Evolutionary conservation across 2,113 vertebrate genomes (phyloP).

Genomic region (Calyptomena viridis): DNA sequence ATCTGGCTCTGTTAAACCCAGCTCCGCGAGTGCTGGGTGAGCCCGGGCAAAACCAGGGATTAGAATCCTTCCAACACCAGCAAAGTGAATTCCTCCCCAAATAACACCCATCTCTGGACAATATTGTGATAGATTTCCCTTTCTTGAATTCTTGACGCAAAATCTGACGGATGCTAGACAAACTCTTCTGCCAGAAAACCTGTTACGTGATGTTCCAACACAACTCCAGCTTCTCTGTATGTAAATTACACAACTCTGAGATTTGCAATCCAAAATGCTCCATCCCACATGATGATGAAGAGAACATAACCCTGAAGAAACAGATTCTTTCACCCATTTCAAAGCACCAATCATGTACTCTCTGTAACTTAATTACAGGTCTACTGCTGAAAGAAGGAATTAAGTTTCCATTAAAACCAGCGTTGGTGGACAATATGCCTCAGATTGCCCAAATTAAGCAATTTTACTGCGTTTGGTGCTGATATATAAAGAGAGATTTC

Average conservation of each 20-base stretch:
- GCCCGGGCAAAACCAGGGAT: neutral
- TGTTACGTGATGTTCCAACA: neutral
- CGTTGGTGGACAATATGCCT: neutral
- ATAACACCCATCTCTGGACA: neutral
- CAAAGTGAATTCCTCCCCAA: neutral
- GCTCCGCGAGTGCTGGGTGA: neutral
- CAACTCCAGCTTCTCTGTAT: neutral
- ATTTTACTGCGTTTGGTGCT: neutral
- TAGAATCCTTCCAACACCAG: neutral
- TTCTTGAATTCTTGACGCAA: neutral
- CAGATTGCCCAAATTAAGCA: conserved; percentile 5
- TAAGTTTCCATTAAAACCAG: neutral
- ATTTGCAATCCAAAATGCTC: conserved; percentile 39
- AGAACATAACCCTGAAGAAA: conserved; percentile 48
- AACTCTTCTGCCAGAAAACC: neutral
- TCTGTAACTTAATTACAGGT: conserved; percentile 43
- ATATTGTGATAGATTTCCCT: neutral
- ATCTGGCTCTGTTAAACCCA: neutral
- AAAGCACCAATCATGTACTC: neutral
- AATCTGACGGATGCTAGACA: neutral
- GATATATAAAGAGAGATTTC: neutral
- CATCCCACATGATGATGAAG: neutral
- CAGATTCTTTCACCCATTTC: conserved; percentile 32
- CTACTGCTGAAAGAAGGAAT: conserved; percentile 19
- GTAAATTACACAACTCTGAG: neutral